Conservation (phyloP, 2,113 vertebrate genomes). For the Nyctibius bracteatus region DNA sequence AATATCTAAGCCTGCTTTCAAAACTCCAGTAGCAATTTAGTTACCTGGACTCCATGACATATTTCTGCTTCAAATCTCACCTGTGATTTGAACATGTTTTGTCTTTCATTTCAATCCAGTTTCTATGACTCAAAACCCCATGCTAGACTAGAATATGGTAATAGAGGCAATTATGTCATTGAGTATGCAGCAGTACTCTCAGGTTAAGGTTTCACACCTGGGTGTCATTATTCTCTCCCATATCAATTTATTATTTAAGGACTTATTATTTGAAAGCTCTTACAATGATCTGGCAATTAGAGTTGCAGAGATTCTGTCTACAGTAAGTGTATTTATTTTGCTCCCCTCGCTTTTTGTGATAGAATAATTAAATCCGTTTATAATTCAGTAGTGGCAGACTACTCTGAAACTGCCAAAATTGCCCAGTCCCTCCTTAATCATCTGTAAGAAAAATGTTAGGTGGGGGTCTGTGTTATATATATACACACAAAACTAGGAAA, state of each 20-base stretch:
- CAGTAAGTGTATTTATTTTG: conserved; percentile 73
- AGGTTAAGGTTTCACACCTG: conserved; percentile 76
- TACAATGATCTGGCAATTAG: conserved; percentile 67
- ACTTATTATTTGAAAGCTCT: conserved; percentile 75
- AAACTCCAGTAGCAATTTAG: conserved; percentile 61
- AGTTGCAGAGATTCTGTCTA: conserved; percentile 51
- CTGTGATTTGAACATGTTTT: conserved; percentile 54
- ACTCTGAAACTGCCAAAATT: conserved; percentile 39
- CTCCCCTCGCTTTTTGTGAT: conserved; percentile 62
- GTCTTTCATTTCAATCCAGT: conserved; percentile 60
- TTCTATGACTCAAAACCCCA: conserved; percentile 59
- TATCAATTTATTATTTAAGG: conserved; percentile 79
- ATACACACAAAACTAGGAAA: background rate
- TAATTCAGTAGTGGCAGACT: conserved; percentile 49
- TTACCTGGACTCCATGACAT: conserved; percentile 59
- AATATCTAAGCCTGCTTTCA: conserved; percentile 49
- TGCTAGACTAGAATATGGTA: conserved; percentile 65
- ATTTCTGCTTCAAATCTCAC: conserved; percentile 36
- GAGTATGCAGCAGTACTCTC: conserved; percentile 41
- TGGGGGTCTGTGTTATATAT: background rate
- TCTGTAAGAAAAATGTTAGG: background rate
- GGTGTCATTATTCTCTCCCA: conserved; percentile 74
- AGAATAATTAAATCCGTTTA: conserved; percentile 68
- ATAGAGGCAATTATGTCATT: conserved; percentile 74
- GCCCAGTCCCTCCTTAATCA: background rate